A percentile compares a stretch with the other conserved stretches of the same genome.
These are phyloP conservation scores for Trinorchestia longiramus DNA, from an alignment of 1,140 invertebrate species.

Conservation along the genomic window DNA sequence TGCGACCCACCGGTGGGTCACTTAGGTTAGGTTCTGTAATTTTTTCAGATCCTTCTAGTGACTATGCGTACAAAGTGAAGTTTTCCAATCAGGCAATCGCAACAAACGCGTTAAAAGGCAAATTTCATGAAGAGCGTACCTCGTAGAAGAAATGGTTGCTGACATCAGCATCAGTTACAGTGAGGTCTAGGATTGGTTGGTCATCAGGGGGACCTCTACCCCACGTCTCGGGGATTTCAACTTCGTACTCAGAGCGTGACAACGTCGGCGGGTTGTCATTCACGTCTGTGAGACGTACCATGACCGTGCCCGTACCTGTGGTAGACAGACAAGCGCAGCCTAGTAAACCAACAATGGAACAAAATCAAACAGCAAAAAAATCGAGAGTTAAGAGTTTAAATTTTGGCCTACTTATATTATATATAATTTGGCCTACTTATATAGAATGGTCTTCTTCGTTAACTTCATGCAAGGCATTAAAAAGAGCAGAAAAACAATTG, in stretches of 20 bases:
- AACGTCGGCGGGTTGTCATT: conserved; percentile 62
- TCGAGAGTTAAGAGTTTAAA: neutral
- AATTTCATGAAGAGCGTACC: neutral
- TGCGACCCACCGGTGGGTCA: too few relatives aligned
- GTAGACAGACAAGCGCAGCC: neutral
- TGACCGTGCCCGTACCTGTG: conserved; percentile 63
- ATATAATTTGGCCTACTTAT: neutral
- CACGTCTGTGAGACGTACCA: conserved; percentile 60
- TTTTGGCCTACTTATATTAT: neutral
- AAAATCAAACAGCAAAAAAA: neutral
- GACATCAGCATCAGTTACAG: conserved; percentile 49
- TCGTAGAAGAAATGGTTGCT: conserved; percentile 56
- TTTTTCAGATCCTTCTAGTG: too few relatives aligned
- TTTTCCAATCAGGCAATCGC: too few relatives aligned
- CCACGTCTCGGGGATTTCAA: conserved; percentile 58
- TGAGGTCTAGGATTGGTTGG: conserved; percentile 53
- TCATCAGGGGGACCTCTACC: conserved; percentile 11
- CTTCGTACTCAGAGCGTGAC: conserved; percentile 57
- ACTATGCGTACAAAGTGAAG: too few relatives aligned
- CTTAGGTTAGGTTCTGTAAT: too few relatives aligned
- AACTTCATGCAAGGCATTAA: neutral
- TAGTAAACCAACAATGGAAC: neutral
- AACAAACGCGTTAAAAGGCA: too few relatives aligned
- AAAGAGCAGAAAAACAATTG: neutral
- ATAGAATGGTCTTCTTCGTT: neutral